Conservation (phyloP, 2,888 invertebrate species). For the Spicauda simplicius region DNA sequence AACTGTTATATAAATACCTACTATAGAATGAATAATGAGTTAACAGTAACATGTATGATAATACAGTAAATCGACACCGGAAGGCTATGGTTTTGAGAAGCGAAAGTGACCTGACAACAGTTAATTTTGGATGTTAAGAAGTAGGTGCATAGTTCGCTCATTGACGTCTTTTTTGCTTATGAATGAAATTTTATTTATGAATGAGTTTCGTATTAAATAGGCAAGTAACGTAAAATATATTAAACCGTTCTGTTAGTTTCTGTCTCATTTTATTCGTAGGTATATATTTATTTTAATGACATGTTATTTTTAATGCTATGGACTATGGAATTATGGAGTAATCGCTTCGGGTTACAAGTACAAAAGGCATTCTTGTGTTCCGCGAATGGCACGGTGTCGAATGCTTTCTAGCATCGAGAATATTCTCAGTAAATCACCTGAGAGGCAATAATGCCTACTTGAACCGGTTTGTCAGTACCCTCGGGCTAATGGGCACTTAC, state of each 20-base stretch:
- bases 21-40: background rate
- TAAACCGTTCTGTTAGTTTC: too few relatives aligned
- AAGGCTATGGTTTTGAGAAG: background rate
- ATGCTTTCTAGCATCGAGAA: slow-evolving; percentile 10
- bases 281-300: too few relatives aligned
- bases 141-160: too few relatives aligned
- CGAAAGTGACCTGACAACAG: background rate
- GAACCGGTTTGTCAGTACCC: slow-evolving; percentile 8
- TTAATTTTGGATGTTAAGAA: background rate
- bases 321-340: too few relatives aligned
- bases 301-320: background rate
- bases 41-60: background rate
- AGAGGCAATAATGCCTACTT: slow-evolving; percentile 1
- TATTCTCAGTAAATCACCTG: slow-evolving; percentile 11
- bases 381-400: background rate
- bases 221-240: too few relatives aligned
- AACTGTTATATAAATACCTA: background rate
- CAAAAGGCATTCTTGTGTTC: background rate
- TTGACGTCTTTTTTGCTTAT: too few relatives aligned
- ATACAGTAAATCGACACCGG: background rate
- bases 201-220: too few relatives aligned
- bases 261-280: too few relatives aligned
- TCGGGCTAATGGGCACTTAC: background rate
- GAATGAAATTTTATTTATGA: too few relatives aligned
- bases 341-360: background rate